Percentiles rank a stretch among this genome's conserved stretches.
Conservation (phyloP, 2,797 vertebrate genomes). For the Pagetopsis macropterus region DNA sequence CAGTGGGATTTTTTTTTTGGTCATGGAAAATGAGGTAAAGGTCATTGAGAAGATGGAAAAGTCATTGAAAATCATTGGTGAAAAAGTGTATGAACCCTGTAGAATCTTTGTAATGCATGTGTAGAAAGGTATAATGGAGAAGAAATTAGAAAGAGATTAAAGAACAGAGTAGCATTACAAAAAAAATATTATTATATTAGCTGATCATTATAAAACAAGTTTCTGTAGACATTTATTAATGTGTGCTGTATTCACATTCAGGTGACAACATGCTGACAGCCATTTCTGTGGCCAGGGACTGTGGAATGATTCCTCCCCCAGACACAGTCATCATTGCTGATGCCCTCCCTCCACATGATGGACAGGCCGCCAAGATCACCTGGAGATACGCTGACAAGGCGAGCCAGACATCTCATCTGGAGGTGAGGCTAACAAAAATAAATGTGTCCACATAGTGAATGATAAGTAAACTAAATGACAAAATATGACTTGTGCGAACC, state of each 20-base stretch:
- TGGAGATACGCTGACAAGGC: constrained; percentile 96
- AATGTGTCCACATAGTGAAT: constrained; percentile 2
- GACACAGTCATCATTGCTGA: constrained; percentile 97
- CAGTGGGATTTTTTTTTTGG: too few relatives aligned
- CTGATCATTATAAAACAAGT: not conserved
- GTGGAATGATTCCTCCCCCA: constrained; percentile 95
- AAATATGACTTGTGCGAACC: not conserved
- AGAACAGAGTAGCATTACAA: not conserved
- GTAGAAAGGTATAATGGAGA: not conserved
- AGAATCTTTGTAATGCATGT: not conserved
- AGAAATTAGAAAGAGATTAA: not conserved
- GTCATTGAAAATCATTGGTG: too few relatives aligned
- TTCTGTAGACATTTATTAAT: not conserved
- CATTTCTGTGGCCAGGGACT: constrained; percentile 97
- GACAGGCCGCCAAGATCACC: constrained; percentile 92
- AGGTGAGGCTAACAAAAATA: constrained; percentile 78
- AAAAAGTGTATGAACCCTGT: too few relatives aligned
- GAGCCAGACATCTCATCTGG: constrained; percentile 80
- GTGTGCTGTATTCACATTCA: constrained; percentile 54
- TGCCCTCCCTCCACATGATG: constrained; percentile 92
- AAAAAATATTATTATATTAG: not conserved
- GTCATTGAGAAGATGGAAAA: too few relatives aligned
- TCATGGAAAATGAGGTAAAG: too few relatives aligned
- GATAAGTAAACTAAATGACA: not conserved
- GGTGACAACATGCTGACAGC: constrained; percentile 99